These are phyloP conservation scores for Cryptophagus acutangulus DNA, from an alignment of 2,888 invertebrate genomes.

Conservation along the genomic window DNA sequence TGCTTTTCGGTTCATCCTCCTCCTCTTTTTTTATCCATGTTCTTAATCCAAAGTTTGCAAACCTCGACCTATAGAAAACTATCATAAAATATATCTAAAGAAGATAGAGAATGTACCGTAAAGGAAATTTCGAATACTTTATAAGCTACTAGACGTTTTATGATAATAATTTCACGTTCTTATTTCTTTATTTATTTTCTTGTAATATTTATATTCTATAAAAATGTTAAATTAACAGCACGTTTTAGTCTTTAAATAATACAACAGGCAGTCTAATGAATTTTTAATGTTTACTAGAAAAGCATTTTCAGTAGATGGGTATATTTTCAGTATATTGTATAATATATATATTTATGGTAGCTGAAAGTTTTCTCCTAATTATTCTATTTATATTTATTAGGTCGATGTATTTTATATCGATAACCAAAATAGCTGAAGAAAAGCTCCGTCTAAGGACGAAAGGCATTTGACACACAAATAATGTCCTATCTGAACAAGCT, in stretches of 20 bases:
- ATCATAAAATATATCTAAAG: conserved; percentile 7
- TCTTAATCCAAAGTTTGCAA: conserved; percentile 6
- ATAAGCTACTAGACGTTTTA: conserved; percentile 14
- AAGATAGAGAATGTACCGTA: conserved; percentile 9
- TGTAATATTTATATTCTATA: conserved; percentile 1
- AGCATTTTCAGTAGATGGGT: too few species aligned
- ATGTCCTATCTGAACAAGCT: conserved; percentile 27
- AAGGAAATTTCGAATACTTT: conserved; percentile 12
- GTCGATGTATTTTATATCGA: too few species aligned
- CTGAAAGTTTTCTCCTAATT: too few species aligned
- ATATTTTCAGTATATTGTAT: too few species aligned
- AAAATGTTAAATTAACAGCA: conserved; percentile 1
- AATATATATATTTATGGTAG: too few species aligned
- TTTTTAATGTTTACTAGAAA: too few species aligned
- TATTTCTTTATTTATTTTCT: conserved; percentile 10
- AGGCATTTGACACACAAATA: too few species aligned
- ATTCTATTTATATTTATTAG: too few species aligned
- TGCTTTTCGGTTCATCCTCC: conserved; percentile 12
- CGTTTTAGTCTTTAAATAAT: background rate
- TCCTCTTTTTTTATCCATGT: conserved; percentile 12
- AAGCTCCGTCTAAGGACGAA: too few species aligned
- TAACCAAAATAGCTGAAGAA: too few species aligned
- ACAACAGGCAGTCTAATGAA: too few species aligned
- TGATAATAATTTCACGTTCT: conserved; percentile 12
- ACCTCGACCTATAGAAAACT: conserved; percentile 8